Base-by-base conservation (phyloP, 2,113 vertebrate genomes). In the Aphelocoma coerulescens region DNA sequence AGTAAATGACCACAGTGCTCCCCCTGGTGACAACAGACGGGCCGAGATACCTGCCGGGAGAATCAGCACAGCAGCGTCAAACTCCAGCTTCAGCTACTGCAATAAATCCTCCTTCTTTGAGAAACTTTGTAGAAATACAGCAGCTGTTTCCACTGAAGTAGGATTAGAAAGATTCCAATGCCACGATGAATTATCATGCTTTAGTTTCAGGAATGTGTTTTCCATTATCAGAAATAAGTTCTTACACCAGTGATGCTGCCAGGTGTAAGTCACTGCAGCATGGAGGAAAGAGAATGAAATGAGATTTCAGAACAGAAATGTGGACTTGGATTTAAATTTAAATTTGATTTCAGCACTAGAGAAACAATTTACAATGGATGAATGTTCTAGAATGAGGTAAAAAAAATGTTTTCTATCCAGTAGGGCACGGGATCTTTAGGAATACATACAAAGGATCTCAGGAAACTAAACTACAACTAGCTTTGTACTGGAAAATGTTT, bases 1-100 rank as follows among this genome's bases (percentile, higher is more conserved):
- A 30, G 16, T 17, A 49, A 18, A 27, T 12, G 81, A 74, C 48
- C 39, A 8, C 46, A 76, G 65, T 9, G 44, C 88, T 88, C 98
- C 97, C 97, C 92, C 97, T 97, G 84, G 95, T 89, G 98, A 75
- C 94, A 95, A 54, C 2, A 27, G 0, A 2, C 14, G 3, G 16
- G 61, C 49, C 2, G 20, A 69, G 83, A 30, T 3, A 57, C 59
- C 51, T 11, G 9, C 28, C 10, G 0, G 18, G 28, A 49, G 7
- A n/a, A 27, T 1, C 39, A 11, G 41, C 52, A 30, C 39, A 21
- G 5, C 11, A 1, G 15, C 3, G 13, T 3, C 54, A 23, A 20
- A 35, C 48, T 23, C 52, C 3, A 16, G 43, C 10, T 6, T 6
- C 57, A 44, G 16, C 69, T 17, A 4, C 62, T 11, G 52, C 30